phyloP scores from a whole-genome alignment of 2,113 vertebrate species.

The Coptodon rendalli region DNA sequence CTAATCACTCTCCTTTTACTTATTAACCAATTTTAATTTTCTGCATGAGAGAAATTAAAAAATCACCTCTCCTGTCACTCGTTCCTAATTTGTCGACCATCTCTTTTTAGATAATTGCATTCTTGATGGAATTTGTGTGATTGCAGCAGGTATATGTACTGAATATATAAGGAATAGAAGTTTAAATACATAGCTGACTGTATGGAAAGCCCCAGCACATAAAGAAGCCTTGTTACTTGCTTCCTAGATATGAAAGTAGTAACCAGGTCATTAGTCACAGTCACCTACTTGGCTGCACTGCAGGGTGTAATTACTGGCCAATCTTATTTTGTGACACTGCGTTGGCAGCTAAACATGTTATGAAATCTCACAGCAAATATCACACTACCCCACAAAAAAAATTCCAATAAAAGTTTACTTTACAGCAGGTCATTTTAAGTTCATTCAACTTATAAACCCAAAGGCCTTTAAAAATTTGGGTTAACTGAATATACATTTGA shows the following conservation, averaged over 20 bases:
- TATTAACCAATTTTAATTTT: not conserved
- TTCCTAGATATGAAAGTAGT: not conserved
- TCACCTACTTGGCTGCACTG: not conserved
- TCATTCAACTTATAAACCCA: not conserved
- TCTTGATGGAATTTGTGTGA: not conserved
- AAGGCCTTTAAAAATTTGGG: not conserved
- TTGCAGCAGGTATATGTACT: rapidly evolving
- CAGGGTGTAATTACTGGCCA: not conserved
- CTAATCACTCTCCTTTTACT: not conserved
- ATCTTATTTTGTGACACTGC: not conserved
- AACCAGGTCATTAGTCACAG: not conserved
- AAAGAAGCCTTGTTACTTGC: not conserved
- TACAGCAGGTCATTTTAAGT: not conserved
- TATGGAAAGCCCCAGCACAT: not conserved
- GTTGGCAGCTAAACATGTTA: not conserved
- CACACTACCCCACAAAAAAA: not conserved
- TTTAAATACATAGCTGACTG: not conserved
- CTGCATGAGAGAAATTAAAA: not conserved
- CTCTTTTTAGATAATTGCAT: not conserved
- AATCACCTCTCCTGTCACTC: not conserved
- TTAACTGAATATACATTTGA: not conserved
- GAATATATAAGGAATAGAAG: not conserved
- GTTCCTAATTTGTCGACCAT: not conserved
- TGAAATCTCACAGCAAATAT: not conserved
- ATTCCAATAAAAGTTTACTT: not conserved